Evolutionary conservation across 2,888 invertebrate genomes (phyloP), one percentile per base, ranked within the genome.

Genomic region (Drosophila imparisetae): DNA sequence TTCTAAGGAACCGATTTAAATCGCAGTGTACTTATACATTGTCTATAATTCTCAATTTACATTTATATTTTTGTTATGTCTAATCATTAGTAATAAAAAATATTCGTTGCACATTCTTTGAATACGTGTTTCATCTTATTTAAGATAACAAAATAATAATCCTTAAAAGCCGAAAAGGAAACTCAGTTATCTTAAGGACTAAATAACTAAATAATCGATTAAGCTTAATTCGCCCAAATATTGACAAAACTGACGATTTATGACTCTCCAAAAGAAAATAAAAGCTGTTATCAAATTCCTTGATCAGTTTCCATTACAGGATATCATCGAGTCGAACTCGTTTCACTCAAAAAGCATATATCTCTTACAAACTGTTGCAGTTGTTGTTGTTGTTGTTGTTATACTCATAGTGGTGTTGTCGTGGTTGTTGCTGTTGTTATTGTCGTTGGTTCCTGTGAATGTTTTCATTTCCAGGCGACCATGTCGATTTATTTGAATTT

Each of bases 401-500:
- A 50, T 34, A 21, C 50, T 50, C 36, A 52, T 32, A 34, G 60
- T 57, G 34, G 36, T 15, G 55, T 63, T 66, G 66, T 59, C 7
- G 30, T 57, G 8, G 60, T 58, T 32, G 55, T 42, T 38, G 57
- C 36, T 72, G 75, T 55, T 80, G 74, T 67, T 69, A 40, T 65
- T 72, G 72, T 81, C 71, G 83, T 75, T 82, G 76, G 72, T 75
- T 78, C 80, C 80, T 86, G 89, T 83, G 89, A 87, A 89, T 90
- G 91, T 91, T 91, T 91, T 90, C 87, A 90, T 91, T 91, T 92
- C 84, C 86, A 88, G 89, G 89, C 89, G 84, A 81, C 85, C 82
- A 88, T 87, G 91, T 91, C 91, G 91, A 91, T 92, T 92, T 92
- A 92, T 92, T 91, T 92, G 91, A 92, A 91, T 92, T 92, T 91